Conservation (phyloP, 2,113 vertebrate species). For the Xyliphius kryptos region DNA sequence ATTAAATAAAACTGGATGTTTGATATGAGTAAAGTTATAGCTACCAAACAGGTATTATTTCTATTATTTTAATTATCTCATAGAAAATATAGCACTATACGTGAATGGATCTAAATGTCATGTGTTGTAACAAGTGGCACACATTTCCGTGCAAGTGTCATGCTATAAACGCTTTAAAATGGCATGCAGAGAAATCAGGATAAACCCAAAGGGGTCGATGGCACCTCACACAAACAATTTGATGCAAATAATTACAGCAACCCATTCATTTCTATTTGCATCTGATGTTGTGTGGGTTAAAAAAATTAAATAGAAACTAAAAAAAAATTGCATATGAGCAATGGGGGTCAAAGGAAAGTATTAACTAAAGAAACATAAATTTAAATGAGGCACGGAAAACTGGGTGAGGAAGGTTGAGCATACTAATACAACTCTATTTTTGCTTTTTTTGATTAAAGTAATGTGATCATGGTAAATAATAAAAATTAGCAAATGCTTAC, state of each 20-base stretch:
- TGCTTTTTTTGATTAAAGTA: too few species aligned
- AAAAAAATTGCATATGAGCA: conserved; percentile 41
- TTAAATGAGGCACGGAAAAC: conserved; percentile 43
- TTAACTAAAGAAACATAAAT: conserved; percentile 46
- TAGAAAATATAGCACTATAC: neutral
- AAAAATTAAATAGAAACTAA: conserved; percentile 23
- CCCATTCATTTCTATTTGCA: conserved; percentile 34
- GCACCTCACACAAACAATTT: conserved; percentile 42
- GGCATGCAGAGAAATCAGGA: conserved; percentile 45
- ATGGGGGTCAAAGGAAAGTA: conserved; percentile 55
- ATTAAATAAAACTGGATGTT: too few species aligned
- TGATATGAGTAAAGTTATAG: too few species aligned
- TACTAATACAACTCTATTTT: too few species aligned
- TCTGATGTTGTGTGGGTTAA: conserved; percentile 38
- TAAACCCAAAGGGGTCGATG: conserved; percentile 45
- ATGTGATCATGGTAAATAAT: too few species aligned
- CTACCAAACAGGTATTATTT: too few species aligned
- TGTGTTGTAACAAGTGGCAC: neutral
- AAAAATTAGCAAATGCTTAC: too few species aligned
- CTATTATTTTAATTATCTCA: too few species aligned
- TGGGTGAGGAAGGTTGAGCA: too few species aligned
- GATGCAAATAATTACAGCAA: conserved; percentile 41
- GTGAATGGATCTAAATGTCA: conserved; percentile 2
- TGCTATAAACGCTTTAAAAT: conserved; percentile 32
- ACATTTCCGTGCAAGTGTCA: conserved; percentile 37